Conservation (phyloP, 2,888 invertebrate genomes). For the Pachliopta kotzebuea region DNA sequence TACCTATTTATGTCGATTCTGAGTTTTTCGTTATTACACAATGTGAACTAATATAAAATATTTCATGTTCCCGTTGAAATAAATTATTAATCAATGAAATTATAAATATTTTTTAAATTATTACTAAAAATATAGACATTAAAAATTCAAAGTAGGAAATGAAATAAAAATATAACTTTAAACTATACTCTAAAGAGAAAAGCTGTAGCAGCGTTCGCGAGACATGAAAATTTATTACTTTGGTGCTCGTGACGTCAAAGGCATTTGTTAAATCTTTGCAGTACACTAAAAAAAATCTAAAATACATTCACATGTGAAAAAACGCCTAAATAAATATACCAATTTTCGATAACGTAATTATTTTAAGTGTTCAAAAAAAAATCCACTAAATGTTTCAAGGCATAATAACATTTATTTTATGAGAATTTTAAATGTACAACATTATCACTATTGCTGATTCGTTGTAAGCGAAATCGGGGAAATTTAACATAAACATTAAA, state of each 20-base stretch:
- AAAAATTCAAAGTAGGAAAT: not conserved
- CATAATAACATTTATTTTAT: too few species aligned
- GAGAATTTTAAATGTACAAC: too few species aligned
- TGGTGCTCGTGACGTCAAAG: not conserved
- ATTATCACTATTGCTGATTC: not conserved
- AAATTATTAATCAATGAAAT: too few species aligned
- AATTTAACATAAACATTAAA: slow-evolving; percentile 1
- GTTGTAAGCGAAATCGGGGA: not conserved
- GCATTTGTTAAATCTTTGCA: not conserved
- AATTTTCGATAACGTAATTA: too few species aligned
- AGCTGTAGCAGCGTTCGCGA: not conserved
- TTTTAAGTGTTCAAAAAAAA: too few species aligned
- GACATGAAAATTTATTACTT: not conserved
- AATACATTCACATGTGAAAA: not conserved
- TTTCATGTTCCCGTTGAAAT: not conserved
- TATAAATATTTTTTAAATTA: too few species aligned
- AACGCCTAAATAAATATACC: too few species aligned
- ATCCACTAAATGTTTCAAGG: too few species aligned
- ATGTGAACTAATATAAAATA: not conserved
- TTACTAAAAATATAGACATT: too few species aligned
- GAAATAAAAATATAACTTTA: slow-evolving; percentile 1
- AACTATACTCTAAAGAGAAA: not conserved
- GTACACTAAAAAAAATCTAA: not conserved
- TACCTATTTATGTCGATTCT: slow-evolving; percentile 1
- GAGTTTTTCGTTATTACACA: not conserved